Base-by-base conservation (phyloP, 1,140 invertebrate genomes). In the Drosophila biarmipes region DNA sequence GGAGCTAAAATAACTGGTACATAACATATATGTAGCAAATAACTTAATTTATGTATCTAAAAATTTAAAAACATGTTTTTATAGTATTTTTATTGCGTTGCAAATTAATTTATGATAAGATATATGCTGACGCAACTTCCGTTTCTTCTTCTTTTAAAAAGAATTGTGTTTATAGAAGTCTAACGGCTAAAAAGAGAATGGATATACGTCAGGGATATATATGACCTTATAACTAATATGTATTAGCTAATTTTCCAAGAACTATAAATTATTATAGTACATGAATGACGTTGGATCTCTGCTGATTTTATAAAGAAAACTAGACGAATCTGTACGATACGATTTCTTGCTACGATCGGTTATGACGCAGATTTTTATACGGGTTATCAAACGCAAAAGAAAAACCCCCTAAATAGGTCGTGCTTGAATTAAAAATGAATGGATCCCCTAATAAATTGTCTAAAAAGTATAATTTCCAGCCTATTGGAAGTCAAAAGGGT, bases 331-430 rank as follows among this genome's bases (percentile, higher is more conserved):
- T 46, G 5, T 42, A 12, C 1, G 15, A 42, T 19, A 42, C 24
- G 45, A 46, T n/a, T 27, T 8, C 24, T 15, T 46, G 19, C n/a
- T 27, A 10, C 10, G 14, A 27, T 46, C 6, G 21, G 43, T 27
- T 46, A 27, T 46, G 45, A 46, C 45, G 45, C 24, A 46, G 21
- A 7, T 46, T 27, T 46, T 29, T 6, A 27, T 14, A 46, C 14
- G 27, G 45, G 14, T 27, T 27, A 19, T 15, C 15, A 37, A 12
- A 37, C 38, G 6, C 40, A 46, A 15, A 46, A 27, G 24, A n/a
- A 46, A 46, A 46, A 21, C 45, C 45, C 45, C 45, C 1, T 19
- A 19, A 2, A 43, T 27, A 46, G 6, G 1, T 42, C 17, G 10
- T 19, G 17, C 11, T 17, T 8, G 0, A 17, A 38, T 15, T 12